These are phyloP conservation scores for Gallinago stenura DNA, from an alignment of 2,797 vertebrate species.

Conservation along the genomic window DNA sequence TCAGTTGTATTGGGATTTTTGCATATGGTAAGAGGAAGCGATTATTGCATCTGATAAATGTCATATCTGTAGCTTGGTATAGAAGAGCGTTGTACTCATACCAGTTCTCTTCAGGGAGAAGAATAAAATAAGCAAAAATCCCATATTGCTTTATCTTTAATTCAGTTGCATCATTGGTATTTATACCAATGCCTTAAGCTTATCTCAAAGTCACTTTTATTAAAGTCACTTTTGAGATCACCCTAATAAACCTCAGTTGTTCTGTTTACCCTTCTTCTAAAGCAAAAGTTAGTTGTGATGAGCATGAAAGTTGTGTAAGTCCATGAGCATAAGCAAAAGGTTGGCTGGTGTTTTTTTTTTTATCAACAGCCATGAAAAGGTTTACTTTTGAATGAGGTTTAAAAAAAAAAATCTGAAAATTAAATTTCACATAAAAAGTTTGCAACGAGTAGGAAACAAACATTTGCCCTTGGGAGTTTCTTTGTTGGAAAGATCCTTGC, in stretches of 20 bases:
- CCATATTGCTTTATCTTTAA: neutral
- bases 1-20: neutral
- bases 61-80: neutral
- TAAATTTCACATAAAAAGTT: neutral
- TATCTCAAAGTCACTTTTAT: constrained; percentile 23
- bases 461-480: neutral
- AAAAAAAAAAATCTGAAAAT: neutral
- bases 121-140: neutral
- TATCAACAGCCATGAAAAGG: neutral
- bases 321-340: neutral
- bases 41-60: constrained; percentile 2
- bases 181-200: constrained; percentile 2
- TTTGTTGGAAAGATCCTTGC: neutral
- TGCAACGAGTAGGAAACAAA: neutral
- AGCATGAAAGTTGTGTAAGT: neutral
- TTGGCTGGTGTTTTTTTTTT: neutral
- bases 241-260: neutral
- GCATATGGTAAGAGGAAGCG: neutral
- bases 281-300: constrained; percentile 11
- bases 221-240: constrained; percentile 1
- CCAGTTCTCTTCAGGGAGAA: neutral
- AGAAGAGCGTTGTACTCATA: neutral
- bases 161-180: neutral
- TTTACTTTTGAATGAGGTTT: neutral
- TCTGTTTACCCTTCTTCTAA: constrained; percentile 18